Conservation (phyloP, 2,113 vertebrate genomes). For the Gobiocypris rarus region DNA sequence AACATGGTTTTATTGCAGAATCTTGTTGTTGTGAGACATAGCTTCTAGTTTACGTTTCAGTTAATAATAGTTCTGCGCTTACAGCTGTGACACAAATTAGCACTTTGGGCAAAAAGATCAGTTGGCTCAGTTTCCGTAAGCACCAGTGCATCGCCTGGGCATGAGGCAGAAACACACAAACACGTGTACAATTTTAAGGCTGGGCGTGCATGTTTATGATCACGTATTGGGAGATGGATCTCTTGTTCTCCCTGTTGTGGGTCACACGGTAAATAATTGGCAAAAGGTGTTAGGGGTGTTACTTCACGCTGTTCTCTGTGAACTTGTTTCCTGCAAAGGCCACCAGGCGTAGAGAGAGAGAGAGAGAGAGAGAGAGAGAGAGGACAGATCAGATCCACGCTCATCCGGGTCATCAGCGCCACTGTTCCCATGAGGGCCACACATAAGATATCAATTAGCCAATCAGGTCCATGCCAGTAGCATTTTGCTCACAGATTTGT, state of each 20-base stretch:
- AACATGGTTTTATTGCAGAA: constrained; percentile 76
- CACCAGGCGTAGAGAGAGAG: background rate
- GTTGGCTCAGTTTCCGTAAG: constrained; percentile 73
- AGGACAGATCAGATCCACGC: background rate
- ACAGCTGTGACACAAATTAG: constrained; percentile 77
- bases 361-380: background rate
- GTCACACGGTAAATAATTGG: constrained; percentile 20
- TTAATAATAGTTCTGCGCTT: constrained; percentile 78
- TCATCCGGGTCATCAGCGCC: constrained; percentile 55
- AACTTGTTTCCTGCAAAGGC: constrained; percentile 37
- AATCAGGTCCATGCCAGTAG: constrained; percentile 56
- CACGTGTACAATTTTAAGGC: constrained; percentile 1
- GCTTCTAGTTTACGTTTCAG: constrained; percentile 79
- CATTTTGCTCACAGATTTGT: constrained; percentile 67
- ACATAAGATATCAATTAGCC: constrained; percentile 67
- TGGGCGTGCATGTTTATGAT: constrained; percentile 9
- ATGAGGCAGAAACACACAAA: constrained; percentile 56
- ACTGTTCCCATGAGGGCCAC: constrained; percentile 46
- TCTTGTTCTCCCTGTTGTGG: constrained; percentile 32
- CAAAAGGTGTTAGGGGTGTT: constrained; percentile 18
- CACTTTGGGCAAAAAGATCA: constrained; percentile 74
- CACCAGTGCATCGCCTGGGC: constrained; percentile 67
- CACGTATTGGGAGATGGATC: background rate
- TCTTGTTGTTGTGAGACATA: constrained; percentile 76
- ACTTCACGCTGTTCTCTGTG: background rate